Conservation (phyloP, 2,888 invertebrate species). For the Rutpela maculata region DNA sequence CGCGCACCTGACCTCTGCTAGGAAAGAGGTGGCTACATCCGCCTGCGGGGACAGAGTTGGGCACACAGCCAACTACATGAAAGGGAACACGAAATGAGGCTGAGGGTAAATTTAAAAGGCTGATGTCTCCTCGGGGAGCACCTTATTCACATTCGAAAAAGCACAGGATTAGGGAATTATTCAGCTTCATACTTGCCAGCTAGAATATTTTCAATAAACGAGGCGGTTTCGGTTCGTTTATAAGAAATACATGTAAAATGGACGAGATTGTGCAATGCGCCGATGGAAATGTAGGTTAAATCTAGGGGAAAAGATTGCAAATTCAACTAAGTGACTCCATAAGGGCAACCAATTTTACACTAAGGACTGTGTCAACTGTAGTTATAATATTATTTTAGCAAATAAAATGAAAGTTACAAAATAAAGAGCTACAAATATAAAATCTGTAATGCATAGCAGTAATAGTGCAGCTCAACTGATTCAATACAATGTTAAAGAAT, state of each 20-base stretch:
- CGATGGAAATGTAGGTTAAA: neutral
- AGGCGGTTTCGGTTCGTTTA: neutral
- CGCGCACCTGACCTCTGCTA: conserved; percentile 2
- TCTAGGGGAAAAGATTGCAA: neutral
- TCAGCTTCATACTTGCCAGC: conserved; percentile 31
- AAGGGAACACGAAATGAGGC: conserved; percentile 59
- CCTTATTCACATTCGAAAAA: conserved; percentile 49
- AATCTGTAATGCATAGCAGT: too few species aligned
- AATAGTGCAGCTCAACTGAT: too few species aligned
- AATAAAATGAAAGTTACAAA: too few species aligned
- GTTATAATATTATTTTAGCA: too few species aligned
- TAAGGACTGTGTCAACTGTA: too few species aligned
- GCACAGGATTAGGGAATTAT: conserved; percentile 42
- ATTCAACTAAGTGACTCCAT: too few species aligned
- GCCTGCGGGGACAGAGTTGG: conserved; percentile 22
- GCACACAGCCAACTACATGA: conserved; percentile 55
- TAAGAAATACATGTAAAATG: conserved; percentile 7
- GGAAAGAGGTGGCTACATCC: conserved; percentile 6
- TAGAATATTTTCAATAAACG: conserved; percentile 38
- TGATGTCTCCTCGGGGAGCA: conserved; percentile 57
- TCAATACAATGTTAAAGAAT: too few species aligned
- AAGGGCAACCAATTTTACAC: too few species aligned
- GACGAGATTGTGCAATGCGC: conserved; percentile 1
- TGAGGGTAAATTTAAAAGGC: conserved; percentile 61
- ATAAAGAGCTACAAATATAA: too few species aligned